A percentile compares a stretch with the other conserved stretches of the same genome.
Evolutionary conservation across 2,113 vertebrate species (phyloP).

Genomic region (Caloenas nicobarica): DNA sequence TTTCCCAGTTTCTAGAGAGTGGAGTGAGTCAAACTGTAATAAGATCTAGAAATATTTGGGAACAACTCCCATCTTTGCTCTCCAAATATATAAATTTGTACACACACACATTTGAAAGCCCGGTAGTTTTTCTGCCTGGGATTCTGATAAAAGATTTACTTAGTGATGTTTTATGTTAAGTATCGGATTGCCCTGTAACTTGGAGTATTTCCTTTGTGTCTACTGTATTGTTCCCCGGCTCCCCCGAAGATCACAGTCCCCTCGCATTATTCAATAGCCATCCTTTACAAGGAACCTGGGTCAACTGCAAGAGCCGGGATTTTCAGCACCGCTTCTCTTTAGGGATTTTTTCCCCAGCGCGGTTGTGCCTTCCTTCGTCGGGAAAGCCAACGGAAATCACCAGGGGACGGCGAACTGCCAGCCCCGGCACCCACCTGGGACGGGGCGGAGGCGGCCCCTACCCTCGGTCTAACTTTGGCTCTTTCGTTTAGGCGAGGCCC

Average conservation of each 20-base stretch:
- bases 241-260: not conserved
- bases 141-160: slow-evolving; percentile 27
- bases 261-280: not conserved
- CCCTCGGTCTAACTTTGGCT: not conserved
- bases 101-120: not conserved
- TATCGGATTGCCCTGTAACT: slow-evolving; percentile 35
- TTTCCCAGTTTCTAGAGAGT: not conserved
- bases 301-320: not conserved
- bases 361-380: not conserved
- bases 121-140: slow-evolving; percentile 13
- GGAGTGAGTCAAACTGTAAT: not conserved
- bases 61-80: not conserved
- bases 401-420: not conserved
- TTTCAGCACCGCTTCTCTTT: not conserved
- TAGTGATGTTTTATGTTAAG: not conserved
- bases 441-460: not conserved
- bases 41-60: not conserved
- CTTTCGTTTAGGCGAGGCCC: not conserved
- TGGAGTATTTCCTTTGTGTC: slow-evolving; percentile 39
- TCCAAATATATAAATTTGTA: not conserved
- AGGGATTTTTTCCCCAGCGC: not conserved
- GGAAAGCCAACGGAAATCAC: not conserved
- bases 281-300: not conserved
- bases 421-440: not conserved
- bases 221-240: not conserved